Evolutionary conservation across 2,888 invertebrate species (phyloP), one percentile per base, ranked within the genome.

Genomic region (Plagiodera versicolora): DNA sequence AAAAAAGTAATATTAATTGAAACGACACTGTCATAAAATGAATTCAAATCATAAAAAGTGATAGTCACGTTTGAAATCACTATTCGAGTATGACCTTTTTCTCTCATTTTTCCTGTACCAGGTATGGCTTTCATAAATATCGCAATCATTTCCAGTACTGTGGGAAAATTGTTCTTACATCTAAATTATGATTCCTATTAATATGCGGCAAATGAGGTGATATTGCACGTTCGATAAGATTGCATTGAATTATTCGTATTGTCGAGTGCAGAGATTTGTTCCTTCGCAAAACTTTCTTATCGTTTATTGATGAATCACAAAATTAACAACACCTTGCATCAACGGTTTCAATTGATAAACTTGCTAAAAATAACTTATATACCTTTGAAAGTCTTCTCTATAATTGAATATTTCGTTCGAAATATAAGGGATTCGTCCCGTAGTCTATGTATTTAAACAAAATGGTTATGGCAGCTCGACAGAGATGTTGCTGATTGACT

Each of bases 131-230:
- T 24, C n/a, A 52, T 52, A 20, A 52, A 52, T 52, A 19, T 24
- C 39, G 52, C 35, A 39, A 52, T 14, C 3, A 39, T 52, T 20
- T 19, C 39, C 14, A 39, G 52, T 18, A 19, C 35, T 52, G 52
- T 52, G 52, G 52, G 52, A 52, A 52, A 52, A 52, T 52, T 1
- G 52, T 39, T 52, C 17, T 52, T 52, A 39, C 39, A 16, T 20
- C 20, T 20, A 39, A 35, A 39, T 52, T 52, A 30, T 19, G 52
- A 39, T n/a, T 39, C 4, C 39, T n/a, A 39, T 14, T 39, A 39
- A 39, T 14, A 39, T 39, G 39, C 14, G 14, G 14, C 39, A 39
- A 39, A 39, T 39, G 14, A 39, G 39, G 39, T 14, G 14, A 14
- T 14, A 14, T 14, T 39, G 11, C 39, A 14, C 14, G 3, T n/a